phyloP scores from a whole-genome alignment of 2,888 invertebrate species.

The Oasisia sp. region DNA sequence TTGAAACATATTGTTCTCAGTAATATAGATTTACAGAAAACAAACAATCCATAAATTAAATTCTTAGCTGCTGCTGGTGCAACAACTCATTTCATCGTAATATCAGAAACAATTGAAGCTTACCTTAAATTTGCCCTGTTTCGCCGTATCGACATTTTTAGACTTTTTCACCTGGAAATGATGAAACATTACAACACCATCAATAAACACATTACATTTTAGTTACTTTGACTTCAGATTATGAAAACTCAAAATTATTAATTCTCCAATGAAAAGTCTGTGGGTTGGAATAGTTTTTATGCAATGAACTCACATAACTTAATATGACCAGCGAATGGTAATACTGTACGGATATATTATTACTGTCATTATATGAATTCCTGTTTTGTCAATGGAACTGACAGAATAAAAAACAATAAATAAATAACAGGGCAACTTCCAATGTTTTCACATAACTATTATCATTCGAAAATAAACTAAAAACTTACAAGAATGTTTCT shows the following conservation, averaged over 20 bases:
- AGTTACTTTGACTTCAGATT: not conserved
- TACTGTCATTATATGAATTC: too few species aligned
- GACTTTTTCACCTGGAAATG: slow-evolving; percentile 28
- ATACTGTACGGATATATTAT: not conserved
- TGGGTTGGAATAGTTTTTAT: not conserved
- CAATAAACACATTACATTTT: not conserved
- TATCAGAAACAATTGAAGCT: slow-evolving; percentile 28
- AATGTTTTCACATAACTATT: too few species aligned
- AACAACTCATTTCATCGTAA: not conserved
- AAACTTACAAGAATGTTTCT: too few species aligned
- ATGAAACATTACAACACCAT: not conserved
- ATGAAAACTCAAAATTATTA: not conserved
- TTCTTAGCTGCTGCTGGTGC: too few species aligned
- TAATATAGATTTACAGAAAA: too few species aligned
- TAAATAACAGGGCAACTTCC: too few species aligned
- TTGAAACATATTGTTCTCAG: too few species aligned
- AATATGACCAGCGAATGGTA: not conserved
- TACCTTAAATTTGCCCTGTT: slow-evolving; percentile 83
- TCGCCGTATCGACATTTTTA: slow-evolving; percentile 70
- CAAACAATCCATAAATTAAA: too few species aligned
- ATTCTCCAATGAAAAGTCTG: not conserved
- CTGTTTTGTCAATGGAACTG: too few species aligned
- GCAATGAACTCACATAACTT: not conserved
- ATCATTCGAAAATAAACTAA: too few species aligned
- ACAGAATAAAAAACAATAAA: too few species aligned